These are phyloP conservation scores for Catharus fuscescens DNA, from an alignment of 2,113 vertebrate genomes.

Conservation along the genomic window DNA sequence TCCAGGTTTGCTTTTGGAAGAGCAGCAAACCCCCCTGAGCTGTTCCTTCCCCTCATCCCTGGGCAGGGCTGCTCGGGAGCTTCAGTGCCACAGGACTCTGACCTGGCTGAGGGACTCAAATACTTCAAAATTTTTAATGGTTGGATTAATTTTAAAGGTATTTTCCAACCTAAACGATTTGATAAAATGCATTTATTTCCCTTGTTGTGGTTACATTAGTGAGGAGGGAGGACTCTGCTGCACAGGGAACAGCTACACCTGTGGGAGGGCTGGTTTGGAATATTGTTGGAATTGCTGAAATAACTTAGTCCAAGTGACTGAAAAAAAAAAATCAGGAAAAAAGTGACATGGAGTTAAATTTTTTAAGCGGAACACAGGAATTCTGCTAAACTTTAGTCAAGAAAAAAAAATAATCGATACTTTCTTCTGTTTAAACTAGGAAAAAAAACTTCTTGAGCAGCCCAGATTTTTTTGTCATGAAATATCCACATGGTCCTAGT, in stretches of 20 bases:
- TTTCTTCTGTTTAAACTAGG: neutral
- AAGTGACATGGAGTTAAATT: neutral
- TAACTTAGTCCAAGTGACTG: neutral
- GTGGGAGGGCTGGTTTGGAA: neutral
- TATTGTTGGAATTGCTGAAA: neutral
- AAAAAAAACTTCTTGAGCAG: neutral
- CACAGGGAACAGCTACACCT: neutral
- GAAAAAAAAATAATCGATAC: neutral
- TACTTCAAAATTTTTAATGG: neutral
- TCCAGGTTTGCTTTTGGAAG: neutral
- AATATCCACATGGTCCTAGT: neutral
- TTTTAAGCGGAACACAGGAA: neutral
- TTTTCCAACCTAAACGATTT: neutral
- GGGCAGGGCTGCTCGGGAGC: neutral
- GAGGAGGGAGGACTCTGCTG: neutral
- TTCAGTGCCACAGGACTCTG: neutral
- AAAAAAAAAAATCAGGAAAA: fast-evolving
- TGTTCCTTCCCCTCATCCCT: neutral
- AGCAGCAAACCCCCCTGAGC: neutral
- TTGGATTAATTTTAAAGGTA: neutral
- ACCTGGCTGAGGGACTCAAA: neutral
- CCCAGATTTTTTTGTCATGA: neutral
- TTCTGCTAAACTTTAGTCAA: neutral
- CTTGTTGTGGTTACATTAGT: neutral
- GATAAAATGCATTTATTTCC: neutral